phyloP scores from a whole-genome alignment of 1,140 invertebrate genomes.

The Trichonephila inaurata region DNA sequence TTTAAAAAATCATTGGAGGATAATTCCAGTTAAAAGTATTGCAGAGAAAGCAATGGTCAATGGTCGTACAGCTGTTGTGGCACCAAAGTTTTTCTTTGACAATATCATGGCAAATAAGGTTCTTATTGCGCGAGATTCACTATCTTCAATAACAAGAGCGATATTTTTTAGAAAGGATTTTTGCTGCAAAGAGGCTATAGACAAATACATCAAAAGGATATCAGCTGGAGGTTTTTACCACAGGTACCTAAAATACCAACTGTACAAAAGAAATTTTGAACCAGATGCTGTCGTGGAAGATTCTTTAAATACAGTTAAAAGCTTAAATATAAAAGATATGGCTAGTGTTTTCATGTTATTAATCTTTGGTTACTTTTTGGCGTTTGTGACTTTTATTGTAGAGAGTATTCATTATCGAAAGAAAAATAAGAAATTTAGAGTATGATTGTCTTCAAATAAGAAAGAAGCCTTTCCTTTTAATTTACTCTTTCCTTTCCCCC shows the following conservation, averaged over 20 bases:
- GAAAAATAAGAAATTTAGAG: background rate
- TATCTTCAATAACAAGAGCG: conserved; percentile 22
- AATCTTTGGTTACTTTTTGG: background rate
- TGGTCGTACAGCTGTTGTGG: conserved; percentile 7
- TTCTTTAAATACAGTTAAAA: background rate
- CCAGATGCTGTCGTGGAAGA: no score
- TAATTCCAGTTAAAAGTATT: background rate
- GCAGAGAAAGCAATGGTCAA: background rate
- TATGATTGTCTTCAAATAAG: background rate
- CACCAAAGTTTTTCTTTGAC: conserved; percentile 8
- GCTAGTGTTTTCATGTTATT: background rate
- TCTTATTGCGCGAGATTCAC: background rate
- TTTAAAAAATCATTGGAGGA: conserved; percentile 9
- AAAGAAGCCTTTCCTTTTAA: no score
- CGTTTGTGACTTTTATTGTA: background rate
- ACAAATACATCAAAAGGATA: conserved; percentile 12
- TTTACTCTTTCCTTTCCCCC: no score
- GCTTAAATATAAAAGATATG: conserved; percentile 14
- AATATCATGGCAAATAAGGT: background rate
- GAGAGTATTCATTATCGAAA: background rate
- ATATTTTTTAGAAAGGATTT: conserved; percentile 7
- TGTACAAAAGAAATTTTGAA: background rate
- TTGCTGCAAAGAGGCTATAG: background rate
- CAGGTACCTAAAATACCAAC: background rate
- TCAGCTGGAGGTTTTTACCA: background rate